A percentile compares a stretch with the other conserved stretches of the same genome.
Conservation (phyloP, 2,113 vertebrate species). For the Callipepla squamata region DNA sequence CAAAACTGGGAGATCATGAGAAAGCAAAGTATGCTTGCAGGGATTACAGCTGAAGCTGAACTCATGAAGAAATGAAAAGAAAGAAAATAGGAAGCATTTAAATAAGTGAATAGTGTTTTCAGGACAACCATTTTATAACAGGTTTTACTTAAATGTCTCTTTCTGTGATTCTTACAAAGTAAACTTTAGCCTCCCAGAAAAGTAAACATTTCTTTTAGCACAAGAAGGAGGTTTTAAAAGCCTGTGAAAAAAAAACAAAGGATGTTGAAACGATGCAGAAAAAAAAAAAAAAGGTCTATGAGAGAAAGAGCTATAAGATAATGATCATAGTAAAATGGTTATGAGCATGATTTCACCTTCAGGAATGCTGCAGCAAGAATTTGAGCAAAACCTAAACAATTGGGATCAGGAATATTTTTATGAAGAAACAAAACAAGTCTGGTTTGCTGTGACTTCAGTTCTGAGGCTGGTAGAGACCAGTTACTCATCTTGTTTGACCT, state of each 20-base stretch:
- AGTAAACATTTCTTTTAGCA: not conserved
- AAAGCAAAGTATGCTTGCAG: not conserved
- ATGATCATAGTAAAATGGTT: not conserved
- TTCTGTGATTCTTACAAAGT: not conserved
- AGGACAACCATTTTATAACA: not conserved
- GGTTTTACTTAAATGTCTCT: not conserved
- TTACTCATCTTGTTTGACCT: not conserved
- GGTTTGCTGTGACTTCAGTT: not conserved
- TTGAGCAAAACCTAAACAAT: not conserved
- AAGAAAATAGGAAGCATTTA: not conserved
- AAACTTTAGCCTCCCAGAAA: not conserved
- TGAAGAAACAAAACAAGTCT: not conserved
- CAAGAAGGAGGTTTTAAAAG: not conserved
- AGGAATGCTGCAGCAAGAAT: not conserved
- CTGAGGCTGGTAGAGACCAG: not conserved
- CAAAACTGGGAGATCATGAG: not conserved
- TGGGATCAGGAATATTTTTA: not conserved
- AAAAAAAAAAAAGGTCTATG: not conserved
- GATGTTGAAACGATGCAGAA: not conserved
- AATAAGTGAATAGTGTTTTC: not conserved
- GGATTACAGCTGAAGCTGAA: not conserved
- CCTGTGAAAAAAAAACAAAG: not conserved
- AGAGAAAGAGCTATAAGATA: not conserved
- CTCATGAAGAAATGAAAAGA: not conserved
- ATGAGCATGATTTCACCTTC: not conserved